Evolutionary conservation across 2,888 invertebrate genomes (phyloP).

Genomic region (Lagria hirta): DNA sequence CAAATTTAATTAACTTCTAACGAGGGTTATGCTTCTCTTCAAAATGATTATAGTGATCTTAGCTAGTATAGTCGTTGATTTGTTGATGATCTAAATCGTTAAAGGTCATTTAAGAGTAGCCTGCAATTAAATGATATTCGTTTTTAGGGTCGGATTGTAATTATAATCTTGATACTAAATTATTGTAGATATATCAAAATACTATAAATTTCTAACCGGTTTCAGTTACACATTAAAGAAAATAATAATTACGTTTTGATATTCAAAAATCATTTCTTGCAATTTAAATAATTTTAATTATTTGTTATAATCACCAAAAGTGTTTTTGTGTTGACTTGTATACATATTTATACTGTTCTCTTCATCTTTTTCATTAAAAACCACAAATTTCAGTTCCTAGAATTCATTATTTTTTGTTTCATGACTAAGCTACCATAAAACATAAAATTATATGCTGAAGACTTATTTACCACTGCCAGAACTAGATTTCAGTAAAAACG

Average conservation of each 20-base stretch:
- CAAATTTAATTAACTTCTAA: too few species aligned
- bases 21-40: too few species aligned
- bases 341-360: too few species aligned
- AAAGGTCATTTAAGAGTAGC: slow-evolving; percentile 19
- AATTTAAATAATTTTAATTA: too few species aligned
- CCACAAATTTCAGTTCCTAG: slow-evolving; percentile 32
- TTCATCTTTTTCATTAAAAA: slow-evolving; percentile 15
- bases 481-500: too few species aligned
- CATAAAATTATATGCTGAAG: slow-evolving; percentile 40
- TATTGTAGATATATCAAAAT: background rate
- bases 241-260: too few species aligned
- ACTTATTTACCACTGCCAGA: slow-evolving; percentile 33
- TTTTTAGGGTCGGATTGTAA: slow-evolving; percentile 21
- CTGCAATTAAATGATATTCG: slow-evolving; percentile 21
- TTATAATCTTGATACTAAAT: slow-evolving; percentile 11
- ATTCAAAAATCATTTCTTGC: too few species aligned
- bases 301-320: too few species aligned
- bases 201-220: too few species aligned
- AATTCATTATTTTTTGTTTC: slow-evolving; percentile 43
- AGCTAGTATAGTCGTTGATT: slow-evolving; percentile 13
- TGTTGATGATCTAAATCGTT: slow-evolving; percentile 21
- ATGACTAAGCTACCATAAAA: slow-evolving; percentile 41
- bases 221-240: too few species aligned
- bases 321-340: too few species aligned
- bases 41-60: too few species aligned